Conservation (phyloP, 1,140 invertebrate species). For the Lepidurus apus region DNA sequence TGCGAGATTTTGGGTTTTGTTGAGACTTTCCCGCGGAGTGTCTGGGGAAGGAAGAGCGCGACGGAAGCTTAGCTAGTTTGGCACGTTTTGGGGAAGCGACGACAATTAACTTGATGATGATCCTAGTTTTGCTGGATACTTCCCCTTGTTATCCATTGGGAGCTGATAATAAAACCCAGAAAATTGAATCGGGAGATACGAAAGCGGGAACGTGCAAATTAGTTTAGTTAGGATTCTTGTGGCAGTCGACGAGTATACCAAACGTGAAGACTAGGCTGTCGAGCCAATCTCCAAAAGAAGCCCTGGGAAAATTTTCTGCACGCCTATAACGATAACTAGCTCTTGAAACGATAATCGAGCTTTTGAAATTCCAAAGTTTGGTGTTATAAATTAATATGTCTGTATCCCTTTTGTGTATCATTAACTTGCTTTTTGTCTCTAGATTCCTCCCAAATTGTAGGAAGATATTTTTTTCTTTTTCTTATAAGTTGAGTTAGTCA, state of each 20-base stretch:
- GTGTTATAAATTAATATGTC: too few relatives aligned
- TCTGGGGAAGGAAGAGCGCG: not conserved
- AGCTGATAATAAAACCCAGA: not conserved
- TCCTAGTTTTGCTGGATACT: conserved; percentile 21
- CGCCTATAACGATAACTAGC: not conserved
- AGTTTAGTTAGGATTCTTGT: conserved; percentile 22
- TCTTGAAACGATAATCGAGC: too few relatives aligned
- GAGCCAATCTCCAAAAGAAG: not conserved
- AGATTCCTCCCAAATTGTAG: too few relatives aligned
- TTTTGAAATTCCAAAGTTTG: too few relatives aligned
- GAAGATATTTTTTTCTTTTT: not conserved
- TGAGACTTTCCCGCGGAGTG: not conserved
- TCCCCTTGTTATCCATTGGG: not conserved
- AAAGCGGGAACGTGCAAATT: not conserved
- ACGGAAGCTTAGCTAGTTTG: conserved; percentile 16
- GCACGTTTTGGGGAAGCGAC: conserved; percentile 5
- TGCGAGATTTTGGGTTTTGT: not conserved
- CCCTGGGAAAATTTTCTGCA: not conserved
- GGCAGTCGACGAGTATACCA: not conserved
- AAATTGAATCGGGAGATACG: not conserved
- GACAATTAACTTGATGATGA: conserved; percentile 16
- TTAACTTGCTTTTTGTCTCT: too few relatives aligned
- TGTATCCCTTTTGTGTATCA: too few relatives aligned
- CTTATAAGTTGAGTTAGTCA: not conserved
- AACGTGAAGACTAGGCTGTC: conserved; percentile 18